A percentile compares a stretch with the other conserved stretches of the same genome.
Evolutionary conservation across 2,113 vertebrate genomes (phyloP).

Genomic region (Sturnira hondurensis): DNA sequence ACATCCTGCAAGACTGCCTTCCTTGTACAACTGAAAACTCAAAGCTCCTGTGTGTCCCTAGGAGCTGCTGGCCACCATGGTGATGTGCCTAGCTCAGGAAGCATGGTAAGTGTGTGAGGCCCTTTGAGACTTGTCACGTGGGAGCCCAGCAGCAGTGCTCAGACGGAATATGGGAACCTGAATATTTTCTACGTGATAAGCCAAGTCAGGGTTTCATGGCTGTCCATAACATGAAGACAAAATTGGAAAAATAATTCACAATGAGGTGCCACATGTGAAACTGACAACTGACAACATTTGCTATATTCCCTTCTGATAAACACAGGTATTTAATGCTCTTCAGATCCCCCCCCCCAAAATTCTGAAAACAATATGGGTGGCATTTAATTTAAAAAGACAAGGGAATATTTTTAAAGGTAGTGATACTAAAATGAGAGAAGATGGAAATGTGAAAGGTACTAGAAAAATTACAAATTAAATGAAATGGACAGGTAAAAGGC

Average conservation of each 20-base stretch:
- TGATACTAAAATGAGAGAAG: conserved; percentile 30
- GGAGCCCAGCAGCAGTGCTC: background rate
- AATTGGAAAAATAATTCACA: background rate
- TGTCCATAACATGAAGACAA: conserved; percentile 8
- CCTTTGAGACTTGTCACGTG: accelerated
- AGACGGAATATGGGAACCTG: background rate
- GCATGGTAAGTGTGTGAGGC: accelerated
- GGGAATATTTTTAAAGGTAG: background rate
- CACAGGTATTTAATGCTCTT: conserved; percentile 28
- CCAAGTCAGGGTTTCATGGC: background rate
- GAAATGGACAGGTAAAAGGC: background rate
- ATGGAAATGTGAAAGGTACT: background rate
- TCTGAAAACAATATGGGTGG: background rate
- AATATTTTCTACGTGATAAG: background rate
- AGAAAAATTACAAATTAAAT: background rate
- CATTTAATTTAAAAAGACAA: conserved; percentile 19
- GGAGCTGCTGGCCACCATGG: background rate
- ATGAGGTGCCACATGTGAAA: conserved; percentile 1
- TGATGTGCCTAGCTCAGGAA: background rate
- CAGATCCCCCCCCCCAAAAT: background rate
- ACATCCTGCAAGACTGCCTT: conserved; percentile 38
- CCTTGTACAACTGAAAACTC: conserved; percentile 57
- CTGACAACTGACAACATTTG: background rate
- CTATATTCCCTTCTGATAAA: conserved; percentile 32
- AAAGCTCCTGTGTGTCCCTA: background rate